Percentiles rank a stretch among this genome's conserved stretches.
Evolutionary conservation across 1,140 invertebrate species (phyloP).

Genomic region (Dendroctonus ponderosae): DNA sequence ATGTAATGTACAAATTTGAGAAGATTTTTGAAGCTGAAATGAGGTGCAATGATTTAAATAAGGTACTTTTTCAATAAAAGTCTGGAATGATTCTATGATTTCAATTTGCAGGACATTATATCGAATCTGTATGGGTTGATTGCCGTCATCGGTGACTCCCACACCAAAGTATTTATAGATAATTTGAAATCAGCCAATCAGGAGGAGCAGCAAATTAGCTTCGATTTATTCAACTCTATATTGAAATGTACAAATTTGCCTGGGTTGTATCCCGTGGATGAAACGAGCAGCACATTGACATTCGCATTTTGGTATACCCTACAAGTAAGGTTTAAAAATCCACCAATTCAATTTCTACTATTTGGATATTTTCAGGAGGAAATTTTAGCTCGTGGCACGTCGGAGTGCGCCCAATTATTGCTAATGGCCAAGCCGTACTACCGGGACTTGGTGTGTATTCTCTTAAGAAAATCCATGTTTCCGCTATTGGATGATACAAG

Average conservation of each 20-base stretch:
- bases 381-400: conserved; percentile 55
- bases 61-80: conserved; percentile 34
- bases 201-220: conserved; percentile 50
- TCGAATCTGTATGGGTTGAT: conserved; percentile 62
- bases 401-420: conserved; percentile 54
- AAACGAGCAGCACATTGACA: conserved; percentile 77
- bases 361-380: conserved; percentile 59
- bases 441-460: conserved; percentile 60
- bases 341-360: background rate
- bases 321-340: conserved; percentile 59
- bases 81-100: background rate
- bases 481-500: conserved; percentile 54
- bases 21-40: conserved; percentile 48
- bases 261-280: conserved; percentile 81
- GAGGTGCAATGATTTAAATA: conserved; percentile 41
- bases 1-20: conserved; percentile 48
- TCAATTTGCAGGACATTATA: conserved; percentile 52
- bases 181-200: conserved; percentile 52
- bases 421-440: conserved; percentile 65
- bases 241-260: conserved; percentile 75
- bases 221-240: conserved; percentile 54
- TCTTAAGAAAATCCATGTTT: conserved; percentile 67
- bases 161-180: conserved; percentile 62
- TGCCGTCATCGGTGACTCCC: conserved; percentile 63
- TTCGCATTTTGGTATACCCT: conserved; percentile 90